Evolutionary conservation across 2,113 vertebrate genomes (phyloP).

Genomic region (Heteronetta atricapilla): DNA sequence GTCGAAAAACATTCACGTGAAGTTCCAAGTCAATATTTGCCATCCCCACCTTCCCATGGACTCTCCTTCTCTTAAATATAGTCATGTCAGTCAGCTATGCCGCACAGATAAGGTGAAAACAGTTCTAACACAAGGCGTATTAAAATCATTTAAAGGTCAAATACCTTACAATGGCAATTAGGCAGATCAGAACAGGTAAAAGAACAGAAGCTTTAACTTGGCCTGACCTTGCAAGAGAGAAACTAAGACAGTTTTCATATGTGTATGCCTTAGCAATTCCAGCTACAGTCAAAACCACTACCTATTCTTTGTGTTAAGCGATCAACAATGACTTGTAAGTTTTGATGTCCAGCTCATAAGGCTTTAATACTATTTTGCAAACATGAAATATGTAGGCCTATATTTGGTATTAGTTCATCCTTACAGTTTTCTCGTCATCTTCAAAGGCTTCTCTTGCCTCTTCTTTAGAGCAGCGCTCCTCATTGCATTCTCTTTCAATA

Average conservation of each 20-base stretch:
- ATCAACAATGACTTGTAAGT: not conserved
- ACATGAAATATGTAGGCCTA: not conserved
- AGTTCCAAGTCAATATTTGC: not conserved
- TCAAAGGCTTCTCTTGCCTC: constrained; percentile 91
- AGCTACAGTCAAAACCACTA: not conserved
- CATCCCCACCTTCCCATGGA: not conserved
- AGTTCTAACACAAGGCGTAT: not conserved
- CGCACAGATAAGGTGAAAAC: rapidly evolving
- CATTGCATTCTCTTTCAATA: constrained; percentile 89
- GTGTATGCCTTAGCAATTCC: not conserved
- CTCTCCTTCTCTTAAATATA: not conserved
- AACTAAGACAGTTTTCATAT: not conserved
- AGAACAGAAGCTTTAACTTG: not conserved
- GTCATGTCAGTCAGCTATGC: not conserved
- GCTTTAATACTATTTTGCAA: not conserved
- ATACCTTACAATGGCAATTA: not conserved
- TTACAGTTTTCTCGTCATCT: constrained; percentile 81
- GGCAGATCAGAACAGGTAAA: not conserved
- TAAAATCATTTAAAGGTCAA: not conserved
- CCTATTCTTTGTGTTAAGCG: not conserved
- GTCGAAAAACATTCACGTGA: not conserved
- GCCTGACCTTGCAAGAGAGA: not conserved
- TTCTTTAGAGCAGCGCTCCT: constrained; percentile 87
- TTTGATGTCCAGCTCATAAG: not conserved
- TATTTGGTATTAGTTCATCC: not conserved